These are phyloP conservation scores for Macaria liturata DNA, from an alignment of 2,888 invertebrate species.

Conservation along the genomic window DNA sequence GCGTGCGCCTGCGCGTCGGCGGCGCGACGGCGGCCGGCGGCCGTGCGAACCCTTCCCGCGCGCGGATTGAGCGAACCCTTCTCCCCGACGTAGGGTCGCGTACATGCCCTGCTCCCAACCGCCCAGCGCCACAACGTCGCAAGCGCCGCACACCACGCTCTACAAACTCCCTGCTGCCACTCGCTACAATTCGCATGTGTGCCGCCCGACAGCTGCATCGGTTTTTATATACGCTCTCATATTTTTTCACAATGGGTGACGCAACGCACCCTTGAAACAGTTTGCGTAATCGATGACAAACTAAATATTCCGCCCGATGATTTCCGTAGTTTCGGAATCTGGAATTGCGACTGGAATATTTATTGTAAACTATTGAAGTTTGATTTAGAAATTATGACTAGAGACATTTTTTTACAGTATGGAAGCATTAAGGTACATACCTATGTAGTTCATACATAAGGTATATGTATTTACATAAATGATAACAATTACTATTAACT, in stretches of 20 bases:
- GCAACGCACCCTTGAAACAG: conserved; percentile 82
- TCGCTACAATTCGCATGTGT: conserved; percentile 81
- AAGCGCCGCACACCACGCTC: conserved; percentile 35
- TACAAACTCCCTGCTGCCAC: conserved; percentile 59
- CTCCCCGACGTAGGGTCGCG: conserved; percentile 56
- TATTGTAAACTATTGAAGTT: background rate
- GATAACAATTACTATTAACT: no score
- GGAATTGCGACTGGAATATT: conserved; percentile 34
- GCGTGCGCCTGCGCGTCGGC: conserved; percentile 83
- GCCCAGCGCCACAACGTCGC: conserved; percentile 45
- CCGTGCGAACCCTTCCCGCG: conserved; percentile 76
- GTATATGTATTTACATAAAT: no score
- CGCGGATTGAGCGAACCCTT: conserved; percentile 76
- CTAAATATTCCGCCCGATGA: conserved; percentile 83
- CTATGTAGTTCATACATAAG: no score
- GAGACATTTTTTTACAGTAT: background rate
- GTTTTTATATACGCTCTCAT: conserved; percentile 81
- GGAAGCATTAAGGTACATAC: no score
- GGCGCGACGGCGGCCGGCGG: conserved; percentile 73
- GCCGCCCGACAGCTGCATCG: conserved; percentile 78
- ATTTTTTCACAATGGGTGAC: conserved; percentile 79
- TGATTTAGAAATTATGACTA: no score
- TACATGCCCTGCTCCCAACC: conserved; percentile 41
- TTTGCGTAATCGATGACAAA: conserved; percentile 84
- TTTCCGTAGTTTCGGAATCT: conserved; percentile 80